phyloP scores from a whole-genome alignment of 2,113 vertebrate genomes.

The Corythoichthys haematopterus region DNA sequence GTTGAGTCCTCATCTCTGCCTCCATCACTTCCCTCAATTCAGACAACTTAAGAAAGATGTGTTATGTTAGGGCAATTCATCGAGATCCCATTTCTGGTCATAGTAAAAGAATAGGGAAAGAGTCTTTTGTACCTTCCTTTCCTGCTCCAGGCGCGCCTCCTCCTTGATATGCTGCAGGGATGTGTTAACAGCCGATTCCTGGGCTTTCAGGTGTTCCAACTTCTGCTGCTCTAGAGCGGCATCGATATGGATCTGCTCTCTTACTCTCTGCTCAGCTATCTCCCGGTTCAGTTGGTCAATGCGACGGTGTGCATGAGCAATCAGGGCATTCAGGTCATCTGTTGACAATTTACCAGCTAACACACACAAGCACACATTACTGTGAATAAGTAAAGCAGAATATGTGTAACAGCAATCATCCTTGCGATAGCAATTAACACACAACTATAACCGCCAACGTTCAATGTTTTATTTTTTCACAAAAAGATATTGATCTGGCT shows the following conservation, averaged over 20 bases:
- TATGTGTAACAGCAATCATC: neutral
- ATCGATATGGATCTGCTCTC: constrained; percentile 86
- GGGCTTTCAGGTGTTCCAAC: constrained; percentile 77
- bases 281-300: constrained; percentile 90
- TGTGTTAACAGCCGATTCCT: constrained; percentile 77
- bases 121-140: constrained; percentile 79
- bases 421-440: neutral
- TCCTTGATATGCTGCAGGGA: constrained; percentile 77
- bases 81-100: neutral
- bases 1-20: constrained; percentile 92
- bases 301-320: constrained; percentile 91
- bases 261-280: constrained; percentile 85
- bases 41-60: constrained; percentile 69
- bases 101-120: neutral
- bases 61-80: neutral
- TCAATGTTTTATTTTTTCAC: too few species aligned
- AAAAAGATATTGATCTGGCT: too few species aligned
- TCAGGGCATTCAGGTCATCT: constrained; percentile 89
- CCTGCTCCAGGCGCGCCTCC: constrained; percentile 80
- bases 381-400: neutral
- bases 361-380: constrained; percentile 10
- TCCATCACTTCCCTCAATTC: constrained; percentile 94
- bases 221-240: constrained; percentile 84
- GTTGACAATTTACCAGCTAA: constrained; percentile 82
- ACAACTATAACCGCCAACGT: too few species aligned